Base-by-base conservation (phyloP, 2,797 vertebrate species). In the Enteromius paludinosus region DNA sequence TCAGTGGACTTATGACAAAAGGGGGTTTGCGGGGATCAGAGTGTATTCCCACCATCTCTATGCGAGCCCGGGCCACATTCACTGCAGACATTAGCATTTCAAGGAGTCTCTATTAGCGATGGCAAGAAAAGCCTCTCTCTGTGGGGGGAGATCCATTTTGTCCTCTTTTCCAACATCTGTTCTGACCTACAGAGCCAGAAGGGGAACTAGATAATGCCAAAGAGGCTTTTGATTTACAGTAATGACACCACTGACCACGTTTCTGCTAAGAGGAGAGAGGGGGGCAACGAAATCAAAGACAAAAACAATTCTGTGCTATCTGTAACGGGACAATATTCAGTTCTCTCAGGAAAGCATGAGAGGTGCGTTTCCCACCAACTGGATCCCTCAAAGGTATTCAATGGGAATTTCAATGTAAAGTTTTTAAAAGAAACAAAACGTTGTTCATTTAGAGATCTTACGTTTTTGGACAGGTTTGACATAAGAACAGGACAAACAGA, bases 131-230 rank as follows among this genome's bases (percentile, higher is more conserved):
- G 96, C 95, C 95, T 93, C 93, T 96, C 95, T 96, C 89, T 88
- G 94, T 91, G 93, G 95, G 94, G 95, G 95, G 95, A 92, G 94
- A 95, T 95, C 95, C 95, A 95, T 95, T 97, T 96, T 96, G 96
- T 97, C 95, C 94, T 95, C 94, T 94, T 95, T 95, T 90, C 91
- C 95, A 96, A 97, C 97, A 97, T 97, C 96, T 98, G 97, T 96
- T 96, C 95, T 95, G 95, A 96, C 95, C 96, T 95, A 96, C 95
- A 93, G 94, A 95, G 96, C 96, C 97, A 97, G 95, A 97, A 96
- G 96, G 95, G 94, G 95, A 95, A 93, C 92, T 83, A 93, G 96
- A 96, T 95, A 95, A 96, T 95, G 95, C 96, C 94, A 94, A 92
- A 93, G 94, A 95, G 94, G 89, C 93, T 95, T 97, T 94, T 96